Evolutionary conservation across 1,140 invertebrate genomes (phyloP), one percentile per base, ranked within the genome.

Genomic region (Wasmannia auropunctata): DNA sequence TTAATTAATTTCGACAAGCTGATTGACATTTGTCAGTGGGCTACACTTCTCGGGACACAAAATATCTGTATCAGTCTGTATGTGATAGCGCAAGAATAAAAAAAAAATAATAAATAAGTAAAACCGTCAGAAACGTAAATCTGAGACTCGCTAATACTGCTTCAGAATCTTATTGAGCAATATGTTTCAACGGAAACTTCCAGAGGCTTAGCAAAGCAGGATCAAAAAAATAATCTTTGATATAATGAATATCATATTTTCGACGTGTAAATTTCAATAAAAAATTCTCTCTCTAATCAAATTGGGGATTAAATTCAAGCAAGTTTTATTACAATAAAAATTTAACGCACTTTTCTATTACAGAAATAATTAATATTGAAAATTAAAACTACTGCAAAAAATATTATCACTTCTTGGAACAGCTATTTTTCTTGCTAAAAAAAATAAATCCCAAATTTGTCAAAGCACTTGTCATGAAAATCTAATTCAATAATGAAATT

Each of bases 41-140:
- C 16, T 25, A 43, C 19, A 79, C n/a, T 81, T 70, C 3, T 58
- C 19, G 8, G 6, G 25, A 31, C 4, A 31, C 28, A 37, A 22
- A 81, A 81, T 81, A 81, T 56, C 25, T n/a, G 1, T 72, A 81
- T 72, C 65, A 25, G 37, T n/a, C n/a, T 72, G 49, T 56, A 16
- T 1, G 7, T 72, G 63, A 81, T 81, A 58, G n/a, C n/a, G n/a
- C 7, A 56, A 72, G 7, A 43, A 5, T 10, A 56, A 72, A 70
- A 76, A 81, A 70, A 62, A n/a, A n/a, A n/a, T n/a, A n/a, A n/a
- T n/a, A n/a, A n/a, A n/a, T n/a, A n/a, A n/a, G n/a, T 31, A 1
- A 70, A 72, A 46, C 72, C n/a, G 11, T 22, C 2, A 43, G 16
- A 3, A 22, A 46, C 19, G 1, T 22, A 51, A 67, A 6, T 79